Percentiles rank a stretch among this genome's conserved stretches.
Conservation (phyloP, 2,888 invertebrate species). For the Taenaris catops region DNA sequence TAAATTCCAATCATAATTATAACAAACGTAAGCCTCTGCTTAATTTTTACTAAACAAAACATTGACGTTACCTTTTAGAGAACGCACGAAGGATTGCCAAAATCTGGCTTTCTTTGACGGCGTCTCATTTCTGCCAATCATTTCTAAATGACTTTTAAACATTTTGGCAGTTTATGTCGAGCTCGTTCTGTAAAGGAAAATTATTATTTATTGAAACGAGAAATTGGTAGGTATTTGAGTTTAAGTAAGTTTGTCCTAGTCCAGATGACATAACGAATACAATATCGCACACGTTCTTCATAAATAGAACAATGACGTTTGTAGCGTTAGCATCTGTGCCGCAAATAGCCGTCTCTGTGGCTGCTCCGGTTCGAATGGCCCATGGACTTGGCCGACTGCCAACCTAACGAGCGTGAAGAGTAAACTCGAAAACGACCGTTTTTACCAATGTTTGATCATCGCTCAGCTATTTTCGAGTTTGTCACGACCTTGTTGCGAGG, state of each 20-base stretch:
- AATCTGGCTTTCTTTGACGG: slow-evolving; percentile 96
- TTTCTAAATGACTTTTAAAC: slow-evolving; percentile 95
- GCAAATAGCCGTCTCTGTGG: slow-evolving; percentile 65
- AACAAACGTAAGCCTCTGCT: too few species aligned
- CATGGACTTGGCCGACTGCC: slow-evolving; percentile 59
- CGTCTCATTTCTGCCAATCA: slow-evolving; percentile 95
- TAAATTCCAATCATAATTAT: too few species aligned
- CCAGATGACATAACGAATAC: slow-evolving; percentile 68
- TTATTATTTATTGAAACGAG: too few species aligned
- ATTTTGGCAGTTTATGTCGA: slow-evolving; percentile 87
- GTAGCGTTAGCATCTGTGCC: slow-evolving; percentile 55
- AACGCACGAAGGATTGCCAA: slow-evolving; percentile 96
- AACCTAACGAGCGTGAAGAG: slow-evolving; percentile 47
- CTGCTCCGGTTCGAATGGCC: slow-evolving; percentile 62
- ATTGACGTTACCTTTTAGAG: slow-evolving; percentile 89
- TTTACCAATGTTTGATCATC: slow-evolving; percentile 69
- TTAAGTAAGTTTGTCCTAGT: slow-evolving; percentile 27
- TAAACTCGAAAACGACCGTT: slow-evolving; percentile 67
- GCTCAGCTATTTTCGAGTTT: slow-evolving; percentile 65
- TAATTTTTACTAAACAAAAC: too few species aligned
- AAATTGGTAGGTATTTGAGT: too few species aligned
- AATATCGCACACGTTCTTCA: slow-evolving; percentile 54
- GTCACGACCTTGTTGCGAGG: slow-evolving; percentile 64
- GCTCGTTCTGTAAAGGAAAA: slow-evolving; percentile 84
- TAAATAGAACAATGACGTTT: slow-evolving; percentile 75